A percentile compares a stretch with the other conserved stretches of the same genome.
These are phyloP conservation scores for Bovichtus diacanthus DNA, from an alignment of 2,797 vertebrate genomes.

Conservation along the genomic window DNA sequence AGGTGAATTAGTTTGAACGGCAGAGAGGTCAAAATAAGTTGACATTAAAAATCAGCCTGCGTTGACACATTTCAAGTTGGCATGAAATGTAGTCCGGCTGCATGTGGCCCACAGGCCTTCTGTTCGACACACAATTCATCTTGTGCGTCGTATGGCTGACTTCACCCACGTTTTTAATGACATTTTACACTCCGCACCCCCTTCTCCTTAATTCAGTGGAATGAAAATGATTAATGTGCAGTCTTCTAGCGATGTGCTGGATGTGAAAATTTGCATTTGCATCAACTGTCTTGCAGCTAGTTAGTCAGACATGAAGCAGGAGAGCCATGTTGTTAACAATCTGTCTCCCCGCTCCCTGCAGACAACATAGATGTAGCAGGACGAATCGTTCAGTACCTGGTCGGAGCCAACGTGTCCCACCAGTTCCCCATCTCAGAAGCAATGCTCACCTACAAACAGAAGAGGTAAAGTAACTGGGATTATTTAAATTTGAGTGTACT, in stretches of 20 bases:
- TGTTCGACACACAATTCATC: conserved; percentile 36
- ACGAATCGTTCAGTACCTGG: conserved; percentile 86
- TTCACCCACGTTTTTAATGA: conserved; percentile 43
- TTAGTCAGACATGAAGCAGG: conserved; percentile 36
- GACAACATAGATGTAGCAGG: conserved; percentile 87
- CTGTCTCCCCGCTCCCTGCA: conserved; percentile 56
- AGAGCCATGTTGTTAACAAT: conserved; percentile 25
- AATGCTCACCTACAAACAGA: conserved; percentile 91
- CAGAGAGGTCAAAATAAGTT: conserved; percentile 21
- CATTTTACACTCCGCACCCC: conserved; percentile 38
- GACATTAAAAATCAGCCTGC: conserved; percentile 10
- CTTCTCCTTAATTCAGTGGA: conserved; percentile 24
- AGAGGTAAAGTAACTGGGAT: conserved; percentile 79
- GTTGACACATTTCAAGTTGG: conserved; percentile 20
- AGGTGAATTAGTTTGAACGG: not conserved
- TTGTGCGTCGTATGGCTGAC: conserved; percentile 23
- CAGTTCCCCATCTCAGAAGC: conserved; percentile 90
- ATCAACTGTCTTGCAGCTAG: conserved; percentile 36
- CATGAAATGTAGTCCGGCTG: conserved; percentile 6
- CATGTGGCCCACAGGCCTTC: conserved; percentile 23
- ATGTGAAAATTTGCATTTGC: conserved; percentile 31
- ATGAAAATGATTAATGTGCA: conserved; percentile 54
- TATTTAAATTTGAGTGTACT: not conserved
- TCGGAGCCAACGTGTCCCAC: conserved; percentile 86
- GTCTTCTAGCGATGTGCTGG: conserved; percentile 12